These are phyloP conservation scores for Orchesella cincta DNA, from an alignment of 1,140 invertebrate species.

Conservation along the genomic window DNA sequence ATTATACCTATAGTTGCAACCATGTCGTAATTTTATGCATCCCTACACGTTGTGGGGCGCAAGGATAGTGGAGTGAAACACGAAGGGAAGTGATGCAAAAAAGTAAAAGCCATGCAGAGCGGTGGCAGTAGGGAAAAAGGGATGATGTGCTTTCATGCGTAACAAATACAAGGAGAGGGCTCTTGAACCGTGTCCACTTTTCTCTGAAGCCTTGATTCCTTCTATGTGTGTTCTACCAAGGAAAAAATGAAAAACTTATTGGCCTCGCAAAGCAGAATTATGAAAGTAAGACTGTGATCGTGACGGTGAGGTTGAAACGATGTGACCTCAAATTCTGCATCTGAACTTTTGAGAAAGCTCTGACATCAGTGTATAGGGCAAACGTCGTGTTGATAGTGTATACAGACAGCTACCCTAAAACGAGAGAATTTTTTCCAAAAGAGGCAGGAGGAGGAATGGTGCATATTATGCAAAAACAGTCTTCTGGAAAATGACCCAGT, in stretches of 20 bases:
- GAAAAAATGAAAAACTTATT: not conserved
- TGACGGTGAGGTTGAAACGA: conserved; percentile 9
- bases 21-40: not conserved
- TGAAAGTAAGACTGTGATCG: not conserved
- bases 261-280: not conserved
- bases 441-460: too few relatives aligned
- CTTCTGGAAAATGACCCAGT: too few relatives aligned
- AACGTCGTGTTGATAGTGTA: too few relatives aligned
- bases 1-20: not conserved
- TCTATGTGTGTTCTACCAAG: too few relatives aligned
- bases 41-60: not conserved
- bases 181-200: conserved; percentile 25
- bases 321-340: conserved; percentile 4
- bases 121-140: not conserved
- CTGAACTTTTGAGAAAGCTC: not conserved
- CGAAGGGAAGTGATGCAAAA: not conserved
- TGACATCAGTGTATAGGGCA: too few relatives aligned
- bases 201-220: not conserved
- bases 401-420: too few relatives aligned
- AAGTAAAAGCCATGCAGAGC: not conserved
- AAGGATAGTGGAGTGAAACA: not conserved
- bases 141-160: conserved; percentile 21
- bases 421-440: too few relatives aligned
- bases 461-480: too few relatives aligned
- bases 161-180: conserved; percentile 12